phyloP scores from a whole-genome alignment of 35 echinoderm and acorn worm species.

The Diadema setosum region DNA sequence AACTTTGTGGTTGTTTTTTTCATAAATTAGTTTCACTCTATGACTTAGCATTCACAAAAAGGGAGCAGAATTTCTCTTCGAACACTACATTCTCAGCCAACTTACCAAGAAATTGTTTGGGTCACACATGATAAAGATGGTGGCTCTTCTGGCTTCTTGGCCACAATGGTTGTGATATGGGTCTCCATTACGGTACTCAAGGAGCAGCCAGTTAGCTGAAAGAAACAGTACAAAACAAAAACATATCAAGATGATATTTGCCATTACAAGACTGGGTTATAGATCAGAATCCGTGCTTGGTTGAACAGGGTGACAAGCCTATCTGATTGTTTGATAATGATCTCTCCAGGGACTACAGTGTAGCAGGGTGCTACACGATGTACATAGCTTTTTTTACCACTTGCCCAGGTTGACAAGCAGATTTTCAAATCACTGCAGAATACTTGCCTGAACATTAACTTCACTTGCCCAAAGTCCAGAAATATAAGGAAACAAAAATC shows the following conservation, averaged over 20 bases:
- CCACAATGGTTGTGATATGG: background rate
- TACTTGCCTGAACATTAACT: no score
- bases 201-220: background rate
- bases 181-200: background rate
- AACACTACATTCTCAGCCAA: background rate
- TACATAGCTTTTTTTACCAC: background rate
- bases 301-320: background rate
- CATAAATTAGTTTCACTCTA: no score
- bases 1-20: no score
- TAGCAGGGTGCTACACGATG: background rate
- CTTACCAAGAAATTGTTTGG: background rate
- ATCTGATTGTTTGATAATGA: background rate
- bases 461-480: no score
- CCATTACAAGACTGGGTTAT: background rate
- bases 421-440: no score
- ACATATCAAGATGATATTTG: background rate
- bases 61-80: no score
- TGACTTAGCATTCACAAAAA: no score
- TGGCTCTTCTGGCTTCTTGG: constrained; percentile 2
- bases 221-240: background rate
- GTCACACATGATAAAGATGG: background rate
- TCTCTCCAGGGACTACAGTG: background rate
- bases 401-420: no score
- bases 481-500: no score
- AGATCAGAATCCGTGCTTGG: background rate